Base-by-base conservation (phyloP, 2,113 vertebrate species). In the Dasyurus viverrinus region DNA sequence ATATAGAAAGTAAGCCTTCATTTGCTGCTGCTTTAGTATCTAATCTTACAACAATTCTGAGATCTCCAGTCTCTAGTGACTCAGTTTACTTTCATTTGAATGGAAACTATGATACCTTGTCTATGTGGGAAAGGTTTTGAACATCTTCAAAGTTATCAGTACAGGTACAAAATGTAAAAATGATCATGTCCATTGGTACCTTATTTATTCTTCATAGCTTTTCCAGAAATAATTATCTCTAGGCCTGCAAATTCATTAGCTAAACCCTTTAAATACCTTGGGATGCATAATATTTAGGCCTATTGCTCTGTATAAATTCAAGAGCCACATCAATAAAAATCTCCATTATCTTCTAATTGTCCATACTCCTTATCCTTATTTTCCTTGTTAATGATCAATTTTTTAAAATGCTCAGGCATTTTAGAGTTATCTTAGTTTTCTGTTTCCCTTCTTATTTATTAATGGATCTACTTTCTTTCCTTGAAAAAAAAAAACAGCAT, bases 381-480 rank as follows among this genome's bases (percentile, higher is more conserved):
- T 95, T 76, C 91, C 94, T 89, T 26, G 2, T 46, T 91, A 76
- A 90, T 94, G 54, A 93, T 95, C 30, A 50, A 90, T 92, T 92
- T 76, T 94, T 54, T 90, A 90, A 46, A 92, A 89, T 91, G 54
- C 89, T 94, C 94, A 93, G 93, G 27, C 76, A 68, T 55, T 91
- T 93, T 47, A 76, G 46, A 93, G 42, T n/a, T 5, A 14, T 30
- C 53, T 90, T n/a, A 26, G 55, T 47, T 92, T 91, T 76, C 89
- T 57, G 8, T 25, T 68, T 84, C n/a, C 76, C 47, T 89, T 0
- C 46, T 24, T 36, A 46, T 90, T 91, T 93, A 46, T 52, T 55
- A n/a, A 50, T 7, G 47, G 42, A 89, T 47, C 48, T 47, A 22
- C 42, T 90, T 94, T 94, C 96, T 53, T 46, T 92, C 84, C 55